Percentiles rank a stretch among this genome's conserved stretches.
Conservation (phyloP, 2,113 vertebrate genomes). For the Natator depressus region DNA sequence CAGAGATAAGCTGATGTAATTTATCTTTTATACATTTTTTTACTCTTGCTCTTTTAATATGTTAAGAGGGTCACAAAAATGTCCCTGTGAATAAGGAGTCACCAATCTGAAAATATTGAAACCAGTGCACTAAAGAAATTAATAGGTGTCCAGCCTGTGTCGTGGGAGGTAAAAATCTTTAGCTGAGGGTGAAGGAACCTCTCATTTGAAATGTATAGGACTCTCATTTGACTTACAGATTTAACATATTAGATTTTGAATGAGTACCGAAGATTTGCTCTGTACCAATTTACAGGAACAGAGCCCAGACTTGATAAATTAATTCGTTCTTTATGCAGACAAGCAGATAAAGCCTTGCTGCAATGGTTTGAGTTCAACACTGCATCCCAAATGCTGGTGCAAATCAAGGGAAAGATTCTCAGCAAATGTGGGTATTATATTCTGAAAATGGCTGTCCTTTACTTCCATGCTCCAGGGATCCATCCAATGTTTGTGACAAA, state of each 20-base stretch:
- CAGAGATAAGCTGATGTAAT: too few species aligned
- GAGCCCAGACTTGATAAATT: not conserved
- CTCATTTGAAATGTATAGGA: not conserved
- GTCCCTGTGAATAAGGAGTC: not conserved
- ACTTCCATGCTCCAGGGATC: not conserved
- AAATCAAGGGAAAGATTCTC: not conserved
- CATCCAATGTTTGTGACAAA: not conserved
- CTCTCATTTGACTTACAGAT: not conserved
- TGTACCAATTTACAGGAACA: not conserved
- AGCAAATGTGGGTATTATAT: not conserved
- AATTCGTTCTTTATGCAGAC: not conserved
- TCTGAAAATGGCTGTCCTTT: not conserved
- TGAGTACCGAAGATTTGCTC: not conserved
- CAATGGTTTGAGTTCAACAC: rapidly evolving
- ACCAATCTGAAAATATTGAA: not conserved
- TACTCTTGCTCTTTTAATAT: not conserved
- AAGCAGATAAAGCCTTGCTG: not conserved
- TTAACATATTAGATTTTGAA: not conserved
- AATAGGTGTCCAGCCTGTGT: not conserved
- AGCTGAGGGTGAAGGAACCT: not conserved
- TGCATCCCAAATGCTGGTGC: rapidly evolving
- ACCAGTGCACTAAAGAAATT: not conserved
- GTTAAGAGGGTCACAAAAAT: not conserved
- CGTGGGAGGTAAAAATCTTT: not conserved
- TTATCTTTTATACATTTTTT: not conserved